These are phyloP conservation scores for Mythimna ferrago DNA, from an alignment of 2,888 invertebrate genomes.

Conservation along the genomic window DNA sequence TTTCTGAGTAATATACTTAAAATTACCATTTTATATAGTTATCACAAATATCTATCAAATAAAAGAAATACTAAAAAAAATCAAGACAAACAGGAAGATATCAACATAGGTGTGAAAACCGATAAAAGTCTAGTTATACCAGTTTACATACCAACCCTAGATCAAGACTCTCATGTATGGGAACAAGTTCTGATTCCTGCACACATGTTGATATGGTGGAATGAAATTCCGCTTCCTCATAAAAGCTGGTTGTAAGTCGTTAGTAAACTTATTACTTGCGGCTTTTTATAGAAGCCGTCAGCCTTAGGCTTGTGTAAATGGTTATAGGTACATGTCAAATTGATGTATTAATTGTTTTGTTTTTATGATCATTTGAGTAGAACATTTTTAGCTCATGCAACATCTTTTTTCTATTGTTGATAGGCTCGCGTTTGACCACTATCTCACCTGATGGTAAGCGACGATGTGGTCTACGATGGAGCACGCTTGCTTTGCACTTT, in stretches of 20 bases:
- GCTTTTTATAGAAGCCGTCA: conserved; percentile 46
- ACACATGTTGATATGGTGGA: conserved; percentile 41
- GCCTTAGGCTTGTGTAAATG: conserved; percentile 31
- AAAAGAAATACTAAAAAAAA: background rate
- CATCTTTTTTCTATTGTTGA: too few relatives aligned
- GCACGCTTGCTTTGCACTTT: too few relatives aligned
- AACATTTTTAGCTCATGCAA: too few relatives aligned
- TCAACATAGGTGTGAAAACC: conserved; percentile 3
- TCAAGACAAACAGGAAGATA: conserved; percentile 30
- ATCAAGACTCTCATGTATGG: conserved; percentile 17
- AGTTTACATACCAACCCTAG: conserved; percentile 38
- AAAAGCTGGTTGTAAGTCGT: conserved; percentile 59
- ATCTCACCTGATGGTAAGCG: too few relatives aligned
- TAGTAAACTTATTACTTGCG: conserved; percentile 32
- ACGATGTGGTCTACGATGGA: too few relatives aligned
- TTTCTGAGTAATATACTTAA: background rate
- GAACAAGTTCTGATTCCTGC: conserved; percentile 62
- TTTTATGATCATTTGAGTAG: background rate
- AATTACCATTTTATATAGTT: background rate
- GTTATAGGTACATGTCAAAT: conserved; percentile 19
- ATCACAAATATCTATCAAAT: background rate
- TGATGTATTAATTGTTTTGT: conserved; percentile 17
- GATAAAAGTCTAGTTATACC: conserved; percentile 12
- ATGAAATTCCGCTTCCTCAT: conserved; percentile 76
- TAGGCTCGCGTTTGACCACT: too few relatives aligned